Conservation (phyloP, 2,888 invertebrate species). For the Nemoura dubitans region DNA sequence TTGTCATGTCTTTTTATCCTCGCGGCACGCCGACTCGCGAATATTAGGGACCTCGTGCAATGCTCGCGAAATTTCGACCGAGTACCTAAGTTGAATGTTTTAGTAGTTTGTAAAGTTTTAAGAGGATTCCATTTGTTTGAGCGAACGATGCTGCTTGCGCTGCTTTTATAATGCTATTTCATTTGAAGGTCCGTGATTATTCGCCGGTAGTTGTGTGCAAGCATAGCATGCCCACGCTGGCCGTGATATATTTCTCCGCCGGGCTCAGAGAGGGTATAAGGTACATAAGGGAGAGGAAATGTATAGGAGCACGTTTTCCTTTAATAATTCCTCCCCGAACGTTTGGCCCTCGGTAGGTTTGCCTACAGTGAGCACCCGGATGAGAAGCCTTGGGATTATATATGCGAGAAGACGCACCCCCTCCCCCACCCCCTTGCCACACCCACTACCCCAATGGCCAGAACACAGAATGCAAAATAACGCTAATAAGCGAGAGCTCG, state of each 20-base stretch:
- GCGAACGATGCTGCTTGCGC: background rate
- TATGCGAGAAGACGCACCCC: background rate
- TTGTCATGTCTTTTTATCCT: background rate
- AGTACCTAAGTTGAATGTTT: background rate
- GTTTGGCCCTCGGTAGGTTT: background rate
- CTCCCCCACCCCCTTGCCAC: background rate
- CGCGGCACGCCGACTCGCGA: background rate
- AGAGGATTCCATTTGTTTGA: conserved; percentile 2
- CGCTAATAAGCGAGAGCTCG: background rate
- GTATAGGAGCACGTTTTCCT: conserved; percentile 1
- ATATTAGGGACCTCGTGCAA: background rate
- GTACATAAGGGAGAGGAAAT: background rate
- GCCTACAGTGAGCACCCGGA: background rate
- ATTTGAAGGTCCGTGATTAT: conserved; percentile 2
- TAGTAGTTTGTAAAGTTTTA: conserved; percentile 12
- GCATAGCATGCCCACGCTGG: background rate
- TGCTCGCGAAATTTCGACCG: conserved; percentile 1
- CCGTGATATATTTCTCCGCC: background rate
- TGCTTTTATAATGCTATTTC: conserved; percentile 1
- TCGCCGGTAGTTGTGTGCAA: background rate
- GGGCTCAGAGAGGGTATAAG: background rate
- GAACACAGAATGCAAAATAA: background rate
- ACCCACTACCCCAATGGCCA: background rate
- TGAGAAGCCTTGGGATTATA: background rate
- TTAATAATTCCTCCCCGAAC: background rate